Evolutionary conservation across 2,888 invertebrate species (phyloP), one percentile per base, ranked within the genome.

Genomic region (Caenorhabditis parvicauda): DNA sequence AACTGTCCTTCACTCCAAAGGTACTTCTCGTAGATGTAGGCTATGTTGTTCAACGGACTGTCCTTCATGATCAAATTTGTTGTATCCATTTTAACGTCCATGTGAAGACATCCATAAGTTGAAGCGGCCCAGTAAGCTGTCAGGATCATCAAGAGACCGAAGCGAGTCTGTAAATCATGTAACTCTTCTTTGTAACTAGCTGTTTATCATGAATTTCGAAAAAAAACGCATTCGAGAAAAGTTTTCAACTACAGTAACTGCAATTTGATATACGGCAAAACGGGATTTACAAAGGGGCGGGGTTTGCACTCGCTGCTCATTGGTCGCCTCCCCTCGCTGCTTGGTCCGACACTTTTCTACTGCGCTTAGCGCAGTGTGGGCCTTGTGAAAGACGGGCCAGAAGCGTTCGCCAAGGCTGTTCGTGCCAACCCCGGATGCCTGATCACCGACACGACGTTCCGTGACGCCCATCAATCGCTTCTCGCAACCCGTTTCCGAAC

Each of bases 401-500:
- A 89, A 77, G 95, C 89, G 0, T 98, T 98, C 83, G 96, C 96
- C 0, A 92, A 91, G 82, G 92, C 92, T 0, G 89, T 99, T 0
- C 86, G 95, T 0, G 84, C 88, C 3, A 87, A 91, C 82, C 89
- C 90, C 76, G 90, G 91, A 0, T 86, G 95, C 0, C 86, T 96
- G 24, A 86, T 98, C 44, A 99, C 94, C 91, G 98, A 98, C 85
- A 98, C 98, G 0, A 96, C 98, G 0, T 76, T 75, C 64, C 68
- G 71, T 53, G 98, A 98, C 83, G 98, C 98, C 6, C 98, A 98
- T 84, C 98, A 98, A 83, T 94, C 94, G 0, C 86, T 99, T 17
- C 83, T 98, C 63, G 98, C 98, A 0, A 98, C 98, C 0, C 86
- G 98, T 58, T 90, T 98, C 5, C 87, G 98, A 28, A 89, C 94